Base-by-base conservation (phyloP, 1,140 invertebrate species). In the Lepidurus packardi region DNA sequence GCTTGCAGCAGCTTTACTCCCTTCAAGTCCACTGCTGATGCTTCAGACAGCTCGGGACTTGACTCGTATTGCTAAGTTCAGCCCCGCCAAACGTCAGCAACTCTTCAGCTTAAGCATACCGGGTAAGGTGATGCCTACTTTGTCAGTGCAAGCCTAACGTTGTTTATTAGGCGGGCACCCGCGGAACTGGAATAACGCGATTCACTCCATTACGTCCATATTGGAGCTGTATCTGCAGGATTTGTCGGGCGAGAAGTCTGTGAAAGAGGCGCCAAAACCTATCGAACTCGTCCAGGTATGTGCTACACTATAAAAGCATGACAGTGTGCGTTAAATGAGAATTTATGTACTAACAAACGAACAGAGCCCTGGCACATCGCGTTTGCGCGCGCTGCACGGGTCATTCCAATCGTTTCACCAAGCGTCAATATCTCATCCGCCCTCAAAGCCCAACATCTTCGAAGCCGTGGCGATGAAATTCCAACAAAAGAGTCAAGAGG, bases 401-500 rank as follows among this genome's bases (percentile, higher is more conserved):
- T 65, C 53, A 7, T 65, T 65, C 53, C 53, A 65, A 7, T 65
- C 53, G 9, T 13, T 16, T 21, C 53, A 13, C 16, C 53, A 13
- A 13, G 21, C 53, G 8, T 65, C 53, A 1, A 13, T 21, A 7
- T 7, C 16, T 65, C 53, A 21, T 16, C 21, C 53, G 53, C 21
- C 53, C 16, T 21, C 53, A 7, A 13, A 65, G 53, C 53, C 53
- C 53, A 65, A 65, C 53, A 65, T 65, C 53, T 65, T 65, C 13
- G 53, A 65, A 65, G 53, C 53, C 6, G 53, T 65, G 16, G 53
- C 9, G 9, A 65, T 65, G 53, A 65, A 65, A 65, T 21, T 65
- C 53, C 53, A 65, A 65, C 53, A 65, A 65, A 65, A 65, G 53
- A 65, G 9, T 65, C 53, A 16, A 65, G 53, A 65, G 53, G 53